Base-by-base conservation (phyloP, 2,797 vertebrate genomes). In the Crocodylus rhombifer region DNA sequence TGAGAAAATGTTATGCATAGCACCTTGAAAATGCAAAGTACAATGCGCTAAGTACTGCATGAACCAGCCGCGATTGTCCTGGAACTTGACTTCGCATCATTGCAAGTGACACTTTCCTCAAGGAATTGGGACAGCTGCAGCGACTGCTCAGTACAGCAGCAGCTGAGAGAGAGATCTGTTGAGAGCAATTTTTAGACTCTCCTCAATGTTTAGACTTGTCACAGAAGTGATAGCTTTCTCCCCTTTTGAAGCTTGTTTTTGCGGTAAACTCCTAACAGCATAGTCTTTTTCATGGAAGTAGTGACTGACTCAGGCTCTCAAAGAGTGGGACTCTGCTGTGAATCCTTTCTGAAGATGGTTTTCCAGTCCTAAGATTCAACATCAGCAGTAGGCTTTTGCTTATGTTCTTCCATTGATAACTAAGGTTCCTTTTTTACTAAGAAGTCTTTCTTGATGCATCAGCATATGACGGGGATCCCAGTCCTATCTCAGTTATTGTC, bases 141-240 rank as follows among this genome's bases (percentile, higher is more conserved):
- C 77, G 65, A 30, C 77, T 91, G 92, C 71, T 86, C 63, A 90
- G 65, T 36, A 88, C 77, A 86, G 61, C 83, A 81, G 71, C 82
- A 94, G 71, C 75, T 94, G 82, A 20, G 89, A 16, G 36, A 51
- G 42, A 8, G 82, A 16, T 92, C 28, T 0, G 0, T 14, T 64
- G 75, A 73, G 55, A 94, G 89, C 89, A 85, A 90, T 91, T 92
- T 91, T 94, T 95, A 95, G 84, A 90, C 62, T 88, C 26, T 73
- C 36, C 33, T 89, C 69, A 82, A 36, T 8, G 2, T 88, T 94
- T 92, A 36, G 25, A 56, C 11, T 81, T 91, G 16, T 73, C 26
- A 42, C 69, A 73, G 69, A 25, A 73, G 23, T 51, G 69, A 5
- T 1, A 11, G 15, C 13, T 33, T 82, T 28, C 60, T 62, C 14